Base-by-base conservation (phyloP, 2,797 vertebrate genomes). In the Coranthus polyacanthus region DNA sequence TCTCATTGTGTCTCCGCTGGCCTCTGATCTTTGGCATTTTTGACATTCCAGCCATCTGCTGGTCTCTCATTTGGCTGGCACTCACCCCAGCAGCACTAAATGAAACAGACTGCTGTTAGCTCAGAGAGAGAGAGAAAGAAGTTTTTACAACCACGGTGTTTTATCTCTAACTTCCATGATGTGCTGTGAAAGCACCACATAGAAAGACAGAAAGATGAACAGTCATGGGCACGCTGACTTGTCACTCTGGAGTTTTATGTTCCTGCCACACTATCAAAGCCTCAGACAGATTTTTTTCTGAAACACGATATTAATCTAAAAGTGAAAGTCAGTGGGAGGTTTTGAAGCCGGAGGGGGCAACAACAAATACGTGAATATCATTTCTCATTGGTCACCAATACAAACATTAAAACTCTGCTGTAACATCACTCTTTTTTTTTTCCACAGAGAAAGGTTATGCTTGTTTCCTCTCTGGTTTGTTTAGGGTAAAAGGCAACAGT, bases 11-110 rank as follows among this genome's bases (percentile, higher is more conserved):
- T 80, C 76, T 81, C 55, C 39, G 20, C 29, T 71, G 75, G 73
- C 85, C 81, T 91, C 84, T 88, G 89, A 90, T 88, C 90, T 89
- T 76, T 86, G 63, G 66, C 83, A 87, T 85, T 87, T 90, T 83
- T 65, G 9, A 78, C 87, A 91, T 92, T 92, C 89, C 90, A 88
- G 61, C 83, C 85, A 90, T 92, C 83, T 89, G 84, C 79, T 78
- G 70, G 42, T 67, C 81, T 87, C 66, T 89, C 83, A 86, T 89
- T 90, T 90, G 74, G 76, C 62, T 80, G 68, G 82, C 78, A 86
- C 5, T 72, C 79, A 61, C 24, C 54, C 37, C 72, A 64, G 68
- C 78, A 68, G 61, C 71, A 68, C 77, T 44, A 79, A 67, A 75
- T 70, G 32, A 63, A 73, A 81, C 69, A 79, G 42, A 61, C 71